Base-by-base conservation (phyloP, 2,888 invertebrate genomes). In the Teinopalpus imperialis region DNA sequence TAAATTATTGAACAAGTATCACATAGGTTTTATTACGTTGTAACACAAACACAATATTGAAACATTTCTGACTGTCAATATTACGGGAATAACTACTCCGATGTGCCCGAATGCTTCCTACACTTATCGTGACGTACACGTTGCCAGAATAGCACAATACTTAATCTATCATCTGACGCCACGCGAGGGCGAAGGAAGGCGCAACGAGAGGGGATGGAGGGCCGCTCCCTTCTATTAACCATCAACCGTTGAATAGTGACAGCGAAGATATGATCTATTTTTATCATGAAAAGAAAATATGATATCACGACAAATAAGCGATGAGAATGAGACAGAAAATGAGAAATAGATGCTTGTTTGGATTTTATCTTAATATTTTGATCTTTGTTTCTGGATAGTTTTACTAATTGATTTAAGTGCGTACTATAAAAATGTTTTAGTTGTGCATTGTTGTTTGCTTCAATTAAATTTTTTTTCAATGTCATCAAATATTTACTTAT, bases 91-190 rank as follows among this genome's bases (percentile, higher is more conserved):
- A 46, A 35, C 20, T 18, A 21, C 6, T 9, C 26, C 20, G 12
- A 24, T 23, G 29, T 16, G 4, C 12, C 6, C 29, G 23, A 21
- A 36, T 16, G 12, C 30, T 30, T 41, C 18, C 16, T 30, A 36
- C 41, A 46, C 41, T 44, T 42, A 29, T 27, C 21, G 26, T 49
- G 46, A 30, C 41, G 40, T 43, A 35, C 29, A 16, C 21, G 36
- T 53, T 48, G 48, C 49, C 31, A 51, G 43, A 53, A 52, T 51
- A 48, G 51, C 56, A 61, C 58, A 57, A 61, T 59, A 56, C 52
- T 62, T 63, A 63, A 68, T 72, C 64, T 69, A 68, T 69, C 67
- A 64, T 66, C 61, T 54, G 66, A 61, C 57, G 58, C 44, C 43
- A 55, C 59, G 63, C 63, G 66, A 57, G 69, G 56, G 53, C 50